These are phyloP conservation scores for Zoanthus sansibaricus DNA, from an alignment of 92 coral and sea anemone species.

Conservation along the genomic window DNA sequence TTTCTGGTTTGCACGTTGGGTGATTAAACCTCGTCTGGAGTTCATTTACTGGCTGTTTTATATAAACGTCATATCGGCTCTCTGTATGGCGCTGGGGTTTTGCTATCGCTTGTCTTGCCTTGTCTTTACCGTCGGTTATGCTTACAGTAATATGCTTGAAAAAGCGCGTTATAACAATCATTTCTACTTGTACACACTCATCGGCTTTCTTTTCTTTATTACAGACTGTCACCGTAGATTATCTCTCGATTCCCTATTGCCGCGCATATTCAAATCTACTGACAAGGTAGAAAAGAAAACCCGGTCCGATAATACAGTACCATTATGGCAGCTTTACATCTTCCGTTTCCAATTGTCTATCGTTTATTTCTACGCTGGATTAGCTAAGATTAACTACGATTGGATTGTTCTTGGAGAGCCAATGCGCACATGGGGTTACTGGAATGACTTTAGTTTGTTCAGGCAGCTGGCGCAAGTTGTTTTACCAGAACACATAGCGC, in stretches of 20 bases:
- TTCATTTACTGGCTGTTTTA: constrained; percentile 25
- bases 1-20: constrained; percentile 60
- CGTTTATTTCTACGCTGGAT: constrained; percentile 65
- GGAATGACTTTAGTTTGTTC: constrained; percentile 35
- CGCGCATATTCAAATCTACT: neutral
- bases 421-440: constrained; percentile 65
- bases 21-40: constrained; percentile 47
- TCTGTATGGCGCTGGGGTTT: constrained; percentile 62
- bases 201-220: constrained; percentile 53
- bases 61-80: constrained; percentile 53
- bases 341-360: constrained; percentile 67
- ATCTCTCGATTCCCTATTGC: constrained; percentile 52
- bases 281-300: neutral
- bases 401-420: constrained; percentile 65
- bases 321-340: constrained; percentile 64
- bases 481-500: constrained; percentile 47
- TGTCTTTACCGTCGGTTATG: constrained; percentile 56
- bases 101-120: constrained; percentile 66
- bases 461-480: constrained; percentile 32
- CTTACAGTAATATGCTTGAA: constrained; percentile 57
- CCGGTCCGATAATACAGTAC: neutral
- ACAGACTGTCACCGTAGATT: constrained; percentile 57
- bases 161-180: constrained; percentile 72
- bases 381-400: constrained; percentile 73
- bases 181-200: constrained; percentile 57